Evolutionary conservation across 2,797 vertebrate species (phyloP).

Genomic region (Rhinophrynus dorsalis): DNA sequence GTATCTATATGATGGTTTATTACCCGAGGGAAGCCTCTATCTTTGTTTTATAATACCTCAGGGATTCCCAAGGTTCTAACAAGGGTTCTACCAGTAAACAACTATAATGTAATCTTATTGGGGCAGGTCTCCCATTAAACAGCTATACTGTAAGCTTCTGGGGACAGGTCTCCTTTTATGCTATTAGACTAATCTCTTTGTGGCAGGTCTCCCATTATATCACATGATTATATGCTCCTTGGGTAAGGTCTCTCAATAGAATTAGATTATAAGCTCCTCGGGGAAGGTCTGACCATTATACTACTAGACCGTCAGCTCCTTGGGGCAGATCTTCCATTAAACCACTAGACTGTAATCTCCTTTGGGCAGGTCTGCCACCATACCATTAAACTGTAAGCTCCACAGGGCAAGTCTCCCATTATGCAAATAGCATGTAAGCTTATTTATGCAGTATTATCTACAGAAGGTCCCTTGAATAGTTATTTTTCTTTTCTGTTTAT

Average conservation of each 20-base stretch:
- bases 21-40: too few relatives aligned
- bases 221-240: not conserved
- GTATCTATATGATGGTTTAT: too few relatives aligned
- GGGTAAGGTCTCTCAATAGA: not conserved
- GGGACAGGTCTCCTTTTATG: not conserved
- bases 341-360: not conserved
- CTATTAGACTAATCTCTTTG: not conserved
- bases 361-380: not conserved
- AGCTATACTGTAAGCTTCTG: not conserved
- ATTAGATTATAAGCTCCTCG: not conserved
- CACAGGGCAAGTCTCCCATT: not conserved
- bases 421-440: not conserved
- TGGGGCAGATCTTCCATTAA: not conserved
- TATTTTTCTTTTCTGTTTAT: too few relatives aligned
- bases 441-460: not conserved
- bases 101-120: not conserved
- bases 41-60: too few relatives aligned
- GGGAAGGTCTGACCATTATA: not conserved
- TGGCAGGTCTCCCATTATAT: not conserved
- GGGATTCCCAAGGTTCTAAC: too few relatives aligned
- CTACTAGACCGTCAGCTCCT: not conserved
- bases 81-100: too few relatives aligned
- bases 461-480: too few relatives aligned
- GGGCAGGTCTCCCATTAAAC: not conserved
- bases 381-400: not conserved